Conservation (phyloP, 1,140 invertebrate genomes). For the Brachionus manjavacas region DNA sequence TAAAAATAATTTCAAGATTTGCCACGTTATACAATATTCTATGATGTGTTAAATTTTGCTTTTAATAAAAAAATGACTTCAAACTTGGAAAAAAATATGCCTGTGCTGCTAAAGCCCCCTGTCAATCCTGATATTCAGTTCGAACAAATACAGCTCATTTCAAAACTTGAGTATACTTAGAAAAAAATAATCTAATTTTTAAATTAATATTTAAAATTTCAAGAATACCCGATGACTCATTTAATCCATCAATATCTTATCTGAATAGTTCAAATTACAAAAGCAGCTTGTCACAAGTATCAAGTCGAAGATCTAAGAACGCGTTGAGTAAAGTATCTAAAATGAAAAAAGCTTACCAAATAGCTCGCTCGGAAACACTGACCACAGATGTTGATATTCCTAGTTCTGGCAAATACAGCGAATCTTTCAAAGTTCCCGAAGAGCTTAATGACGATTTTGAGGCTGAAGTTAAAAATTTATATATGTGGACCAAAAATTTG, state of each 20-base stretch:
- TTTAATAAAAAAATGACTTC: slow-evolving; percentile 51
- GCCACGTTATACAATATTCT: slow-evolving; percentile 54
- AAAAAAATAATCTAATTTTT: background rate
- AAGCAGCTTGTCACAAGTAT: slow-evolving; percentile 45
- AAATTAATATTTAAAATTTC: slow-evolving; percentile 27
- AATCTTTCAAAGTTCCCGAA: slow-evolving; percentile 16
- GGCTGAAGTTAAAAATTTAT: slow-evolving; percentile 27
- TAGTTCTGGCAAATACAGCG: background rate
- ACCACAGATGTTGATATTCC: background rate
- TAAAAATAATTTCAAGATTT: slow-evolving; percentile 49
- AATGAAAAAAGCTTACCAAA: slow-evolving; percentile 51
- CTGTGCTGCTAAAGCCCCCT: slow-evolving; percentile 49
- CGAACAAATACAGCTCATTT: slow-evolving; percentile 52
- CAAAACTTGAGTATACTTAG: slow-evolving; percentile 48
- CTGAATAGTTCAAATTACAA: slow-evolving; percentile 48
- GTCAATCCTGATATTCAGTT: slow-evolving; percentile 52
- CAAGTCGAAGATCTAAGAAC: slow-evolving; percentile 50
- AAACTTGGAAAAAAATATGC: slow-evolving; percentile 48
- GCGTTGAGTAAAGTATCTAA: slow-evolving; percentile 49
- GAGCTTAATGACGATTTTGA: slow-evolving; percentile 36
- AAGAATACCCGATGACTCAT: slow-evolving; percentile 44
- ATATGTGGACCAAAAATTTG: slow-evolving; percentile 40
- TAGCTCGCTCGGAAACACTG: slow-evolving; percentile 34
- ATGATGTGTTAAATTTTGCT: slow-evolving; percentile 54
- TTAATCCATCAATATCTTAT: slow-evolving; percentile 42